phyloP scores from a whole-genome alignment of 2,113 vertebrate genomes.

The Elephas maximus region DNA sequence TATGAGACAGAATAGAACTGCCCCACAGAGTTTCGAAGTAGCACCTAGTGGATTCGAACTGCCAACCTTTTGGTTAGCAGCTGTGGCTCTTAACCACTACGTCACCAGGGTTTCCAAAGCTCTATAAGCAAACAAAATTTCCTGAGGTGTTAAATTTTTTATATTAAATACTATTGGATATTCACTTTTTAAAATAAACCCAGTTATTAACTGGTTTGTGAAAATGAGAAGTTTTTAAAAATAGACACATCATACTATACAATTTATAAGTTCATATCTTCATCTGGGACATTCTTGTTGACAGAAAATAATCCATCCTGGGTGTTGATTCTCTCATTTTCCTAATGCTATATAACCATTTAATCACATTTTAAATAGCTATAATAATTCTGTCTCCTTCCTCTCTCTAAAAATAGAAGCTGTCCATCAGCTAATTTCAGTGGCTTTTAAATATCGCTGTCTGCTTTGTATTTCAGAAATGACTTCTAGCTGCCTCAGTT shows the following conservation, averaged over 20 bases:
- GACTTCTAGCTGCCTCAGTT: conserved; percentile 42
- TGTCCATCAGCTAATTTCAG: not conserved
- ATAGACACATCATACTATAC: conserved; percentile 40
- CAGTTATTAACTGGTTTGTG: conserved; percentile 29
- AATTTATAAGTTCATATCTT: conserved; percentile 62
- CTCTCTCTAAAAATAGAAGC: conserved; percentile 57
- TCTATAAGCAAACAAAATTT: conserved; percentile 9
- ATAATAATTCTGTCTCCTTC: conserved; percentile 32
- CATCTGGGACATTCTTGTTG: conserved; percentile 58
- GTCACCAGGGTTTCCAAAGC: not conserved
- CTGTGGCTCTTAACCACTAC: too few species aligned
- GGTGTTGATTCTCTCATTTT: conserved; percentile 66
- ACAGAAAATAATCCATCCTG: conserved; percentile 62
- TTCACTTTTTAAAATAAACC: not conserved
- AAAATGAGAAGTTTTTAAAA: conserved; percentile 32
- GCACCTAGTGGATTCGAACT: too few species aligned
- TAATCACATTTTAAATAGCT: conserved; percentile 48
- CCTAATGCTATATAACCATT: not conserved
- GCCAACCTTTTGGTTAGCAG: too few species aligned
- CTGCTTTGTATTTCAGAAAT: conserved; percentile 43
- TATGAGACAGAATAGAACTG: too few species aligned
- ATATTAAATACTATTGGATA: not conserved
- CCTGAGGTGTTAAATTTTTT: conserved; percentile 25
- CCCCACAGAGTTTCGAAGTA: too few species aligned
- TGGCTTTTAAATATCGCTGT: conserved; percentile 40